Conservation (phyloP, 1,140 invertebrate species). For the Piezodorus guildinii region DNA sequence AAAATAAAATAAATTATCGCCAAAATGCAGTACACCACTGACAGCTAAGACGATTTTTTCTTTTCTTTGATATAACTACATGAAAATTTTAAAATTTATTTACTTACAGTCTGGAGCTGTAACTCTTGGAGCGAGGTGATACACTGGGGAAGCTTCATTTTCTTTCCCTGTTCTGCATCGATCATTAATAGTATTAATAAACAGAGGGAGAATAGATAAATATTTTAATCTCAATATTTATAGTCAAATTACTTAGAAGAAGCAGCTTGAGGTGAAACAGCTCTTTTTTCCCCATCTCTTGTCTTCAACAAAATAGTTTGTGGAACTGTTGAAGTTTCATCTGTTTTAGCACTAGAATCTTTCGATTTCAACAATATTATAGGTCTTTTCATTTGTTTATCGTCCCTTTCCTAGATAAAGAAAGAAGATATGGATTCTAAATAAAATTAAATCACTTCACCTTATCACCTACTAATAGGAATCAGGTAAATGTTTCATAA, state of each 20-base stretch:
- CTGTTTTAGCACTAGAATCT: constrained; percentile 10
- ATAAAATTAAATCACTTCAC: too few relatives aligned
- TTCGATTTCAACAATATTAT: constrained; percentile 28
- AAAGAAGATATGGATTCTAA: background rate
- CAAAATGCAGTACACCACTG: too few relatives aligned
- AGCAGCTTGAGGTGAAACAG: constrained; percentile 36
- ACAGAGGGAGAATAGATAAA: background rate
- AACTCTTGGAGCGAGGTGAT: constrained; percentile 28
- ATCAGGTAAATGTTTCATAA: too few relatives aligned
- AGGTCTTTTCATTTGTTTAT: constrained; percentile 23
- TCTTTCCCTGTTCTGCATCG: constrained; percentile 31
- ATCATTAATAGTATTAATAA: constrained; percentile 18
- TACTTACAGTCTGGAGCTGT: constrained; percentile 27
- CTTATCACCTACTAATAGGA: too few relatives aligned
- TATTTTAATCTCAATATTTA: background rate
- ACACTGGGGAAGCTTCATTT: constrained; percentile 27
- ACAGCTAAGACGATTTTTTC: too few relatives aligned
- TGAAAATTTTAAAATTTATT: too few relatives aligned
- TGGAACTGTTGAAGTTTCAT: constrained; percentile 28
- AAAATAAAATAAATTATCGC: too few relatives aligned
- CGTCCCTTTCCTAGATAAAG: constrained; percentile 24
- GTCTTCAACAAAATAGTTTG: constrained; percentile 43
- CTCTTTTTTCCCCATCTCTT: constrained; percentile 39
- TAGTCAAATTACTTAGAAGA: constrained; percentile 18
- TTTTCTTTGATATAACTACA: too few relatives aligned